Conservation (phyloP, 2,797 vertebrate species). For the Gallinago nigripennis region DNA sequence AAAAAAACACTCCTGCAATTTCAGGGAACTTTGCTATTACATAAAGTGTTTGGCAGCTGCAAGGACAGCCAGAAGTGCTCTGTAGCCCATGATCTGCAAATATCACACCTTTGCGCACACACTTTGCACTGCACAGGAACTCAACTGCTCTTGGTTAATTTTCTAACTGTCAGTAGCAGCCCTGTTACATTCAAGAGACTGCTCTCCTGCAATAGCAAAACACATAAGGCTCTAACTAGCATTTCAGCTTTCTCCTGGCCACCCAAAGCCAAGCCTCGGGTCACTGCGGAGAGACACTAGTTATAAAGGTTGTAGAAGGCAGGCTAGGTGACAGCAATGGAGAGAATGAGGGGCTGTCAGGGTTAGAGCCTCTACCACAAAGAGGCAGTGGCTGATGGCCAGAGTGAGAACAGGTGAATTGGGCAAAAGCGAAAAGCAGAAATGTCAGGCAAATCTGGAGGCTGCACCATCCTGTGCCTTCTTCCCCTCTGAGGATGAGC, state of each 20-base stretch:
- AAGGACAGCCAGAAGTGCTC: not conserved
- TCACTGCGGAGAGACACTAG: not conserved
- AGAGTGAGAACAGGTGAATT: not conserved
- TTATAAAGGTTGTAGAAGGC: not conserved
- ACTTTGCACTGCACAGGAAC: not conserved
- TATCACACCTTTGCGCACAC: not conserved
- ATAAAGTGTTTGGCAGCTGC: not conserved
- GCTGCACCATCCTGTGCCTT: not conserved
- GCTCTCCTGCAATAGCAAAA: not conserved
- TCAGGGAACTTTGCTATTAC: not conserved
- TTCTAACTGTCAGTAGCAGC: not conserved
- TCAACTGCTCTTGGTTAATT: not conserved
- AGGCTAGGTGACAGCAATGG: not conserved
- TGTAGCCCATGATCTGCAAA: not conserved
- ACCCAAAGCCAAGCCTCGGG: not conserved
- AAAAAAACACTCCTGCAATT: constrained; percentile 1
- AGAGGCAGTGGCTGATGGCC: accelerated
- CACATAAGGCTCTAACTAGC: not conserved
- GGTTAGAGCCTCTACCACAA: not conserved
- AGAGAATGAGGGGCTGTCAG: not conserved
- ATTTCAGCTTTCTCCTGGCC: not conserved
- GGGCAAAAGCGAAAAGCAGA: not conserved
- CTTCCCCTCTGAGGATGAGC: not conserved
- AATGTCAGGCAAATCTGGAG: not conserved
- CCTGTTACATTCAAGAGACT: not conserved